These are phyloP conservation scores for Crioceris asparagi DNA, from an alignment of 2,888 invertebrate species.

Conservation along the genomic window DNA sequence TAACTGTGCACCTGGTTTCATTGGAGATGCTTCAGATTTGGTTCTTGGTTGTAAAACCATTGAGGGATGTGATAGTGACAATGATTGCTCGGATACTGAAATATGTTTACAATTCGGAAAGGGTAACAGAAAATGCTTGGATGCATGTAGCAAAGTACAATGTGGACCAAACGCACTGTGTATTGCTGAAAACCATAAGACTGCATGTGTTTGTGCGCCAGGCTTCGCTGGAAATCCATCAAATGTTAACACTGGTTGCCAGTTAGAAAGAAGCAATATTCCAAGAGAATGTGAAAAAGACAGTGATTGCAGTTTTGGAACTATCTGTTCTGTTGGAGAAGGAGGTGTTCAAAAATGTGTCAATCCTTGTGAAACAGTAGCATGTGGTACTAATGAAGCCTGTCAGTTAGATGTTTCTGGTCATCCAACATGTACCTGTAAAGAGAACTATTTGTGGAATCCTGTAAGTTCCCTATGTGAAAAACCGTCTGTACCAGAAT, in stretches of 20 bases:
- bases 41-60: conserved; percentile 59
- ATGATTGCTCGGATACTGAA: conserved; percentile 71
- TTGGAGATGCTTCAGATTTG: conserved; percentile 63
- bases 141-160: conserved; percentile 76
- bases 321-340: conserved; percentile 55
- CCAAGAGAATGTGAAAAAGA: conserved; percentile 55
- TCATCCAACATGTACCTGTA: conserved; percentile 70
- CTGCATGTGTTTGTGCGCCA: conserved; percentile 76
- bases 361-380: conserved; percentile 68
- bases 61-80: conserved; percentile 70
- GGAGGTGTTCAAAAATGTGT: conserved; percentile 59
- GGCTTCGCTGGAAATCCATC: conserved; percentile 75
- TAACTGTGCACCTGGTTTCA: conserved; percentile 65
- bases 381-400: conserved; percentile 72
- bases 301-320: conserved; percentile 60
- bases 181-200: conserved; percentile 71
- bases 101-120: conserved; percentile 80
- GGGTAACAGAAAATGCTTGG: conserved; percentile 70
- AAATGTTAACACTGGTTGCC: conserved; percentile 69
- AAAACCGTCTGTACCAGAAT: conserved; percentile 79
- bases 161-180: conserved; percentile 87
- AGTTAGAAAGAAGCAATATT: conserved; percentile 50
- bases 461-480: conserved; percentile 72
- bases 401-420: conserved; percentile 58
- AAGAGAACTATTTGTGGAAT: conserved; percentile 71